Evolutionary conservation across 2,797 vertebrate species (phyloP), one percentile per base, ranked within the genome.

Genomic region (Pseudochirops cupreus): DNA sequence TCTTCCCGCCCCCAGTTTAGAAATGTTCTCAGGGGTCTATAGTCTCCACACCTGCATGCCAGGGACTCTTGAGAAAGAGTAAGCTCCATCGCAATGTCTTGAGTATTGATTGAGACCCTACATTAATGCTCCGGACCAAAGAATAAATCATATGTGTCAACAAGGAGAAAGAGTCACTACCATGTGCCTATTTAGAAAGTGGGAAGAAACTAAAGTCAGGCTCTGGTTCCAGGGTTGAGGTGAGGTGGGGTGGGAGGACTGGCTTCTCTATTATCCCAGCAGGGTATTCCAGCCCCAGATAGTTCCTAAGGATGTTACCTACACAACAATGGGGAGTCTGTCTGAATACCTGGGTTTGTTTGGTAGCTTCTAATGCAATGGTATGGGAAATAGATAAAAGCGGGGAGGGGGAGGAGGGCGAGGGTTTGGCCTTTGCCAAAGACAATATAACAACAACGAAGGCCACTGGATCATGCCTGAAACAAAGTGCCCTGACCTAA

Each of bases 1-100:
- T 87, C 92, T 59, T 96, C 93, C 96, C 93, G 14, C 96, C 95
- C 93, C 95, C 93, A 92, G 96, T 46, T 93, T 26, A 0, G 31
- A 93, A 92, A 62, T 90, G 94, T 90, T 62, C 50, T 55, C 91
- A 90, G 53, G 94, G 90, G 58, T 39, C 39, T 87, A 58, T 31
- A 46, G 33, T 50, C 31, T 91, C 90, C 91, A 92, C 92, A 18
- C 94, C 58, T 29, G 0, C 62, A 26, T 5, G 11, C 39, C 31
- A 3, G 50, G 93, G 90, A 82, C 89, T 95, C 94, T 55, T 87
- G 55, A 67, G 90, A 92, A 87, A 74, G 50, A 50, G 28, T 91
- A 46, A 50, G 39, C 53, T 2, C 21, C 1, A 31, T 52, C 39
- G 28, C 9, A 53, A 52, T 67, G 29, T 92, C 50, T 1, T 33